Conservation (phyloP, 2,797 vertebrate genomes). For the Euthynnus affinis region DNA sequence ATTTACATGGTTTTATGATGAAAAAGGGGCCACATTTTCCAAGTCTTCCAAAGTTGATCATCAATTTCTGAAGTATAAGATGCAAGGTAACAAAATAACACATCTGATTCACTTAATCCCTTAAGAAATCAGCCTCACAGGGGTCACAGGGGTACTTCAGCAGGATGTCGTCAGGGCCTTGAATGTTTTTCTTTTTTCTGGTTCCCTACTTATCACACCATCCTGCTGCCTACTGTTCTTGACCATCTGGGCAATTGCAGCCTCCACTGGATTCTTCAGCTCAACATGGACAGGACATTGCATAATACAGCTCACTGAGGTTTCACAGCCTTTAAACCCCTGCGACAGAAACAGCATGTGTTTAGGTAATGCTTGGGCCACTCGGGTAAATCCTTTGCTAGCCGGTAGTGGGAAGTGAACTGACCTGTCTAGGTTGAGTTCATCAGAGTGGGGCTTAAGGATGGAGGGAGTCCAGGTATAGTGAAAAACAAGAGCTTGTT, state of each 20-base stretch:
- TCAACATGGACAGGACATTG: constrained; percentile 22
- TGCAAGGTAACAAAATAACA: not conserved
- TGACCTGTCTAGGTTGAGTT: constrained; percentile 24
- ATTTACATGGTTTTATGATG: not conserved
- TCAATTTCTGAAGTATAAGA: not conserved
- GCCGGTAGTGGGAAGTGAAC: constrained; percentile 13
- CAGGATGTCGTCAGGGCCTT: not conserved
- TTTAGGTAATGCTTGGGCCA: constrained; percentile 49
- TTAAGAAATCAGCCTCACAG: not conserved
- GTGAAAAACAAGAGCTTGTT: constrained; percentile 23
- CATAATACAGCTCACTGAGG: constrained; percentile 30
- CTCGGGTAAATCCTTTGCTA: constrained; percentile 37
- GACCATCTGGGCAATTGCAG: not conserved
- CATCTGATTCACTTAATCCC: not conserved
- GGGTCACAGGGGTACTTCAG: not conserved
- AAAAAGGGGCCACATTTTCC: constrained; percentile 1
- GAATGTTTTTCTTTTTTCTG: not conserved
- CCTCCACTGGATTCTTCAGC: not conserved
- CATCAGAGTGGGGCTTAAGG: constrained; percentile 20
- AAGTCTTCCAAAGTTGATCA: not conserved
- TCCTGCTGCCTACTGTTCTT: not conserved
- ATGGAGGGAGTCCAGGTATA: constrained; percentile 15
- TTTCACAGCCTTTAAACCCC: constrained; percentile 35
- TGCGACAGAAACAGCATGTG: constrained; percentile 30
- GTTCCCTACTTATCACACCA: not conserved